These are phyloP conservation scores for Heteromyza rotundicornis DNA, from an alignment of 2,888 invertebrate species.

Conservation along the genomic window DNA sequence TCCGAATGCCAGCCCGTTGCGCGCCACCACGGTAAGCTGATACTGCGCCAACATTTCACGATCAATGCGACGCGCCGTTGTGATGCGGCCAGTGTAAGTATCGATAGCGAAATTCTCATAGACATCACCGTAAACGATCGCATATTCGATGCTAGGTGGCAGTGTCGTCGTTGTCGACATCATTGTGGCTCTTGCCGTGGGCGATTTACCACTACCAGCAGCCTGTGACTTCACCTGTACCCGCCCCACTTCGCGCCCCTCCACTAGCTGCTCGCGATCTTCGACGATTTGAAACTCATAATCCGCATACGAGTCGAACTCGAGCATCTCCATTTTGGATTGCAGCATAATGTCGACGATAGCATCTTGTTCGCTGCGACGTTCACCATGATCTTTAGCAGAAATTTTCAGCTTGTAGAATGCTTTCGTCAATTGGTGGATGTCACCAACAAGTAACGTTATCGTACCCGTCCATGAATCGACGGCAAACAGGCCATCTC, in stretches of 20 bases:
- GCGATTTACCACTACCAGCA: constrained; percentile 35
- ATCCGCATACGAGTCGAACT: constrained; percentile 77
- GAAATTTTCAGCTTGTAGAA: constrained; percentile 78
- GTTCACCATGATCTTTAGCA: constrained; percentile 82
- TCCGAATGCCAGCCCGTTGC: constrained; percentile 75
- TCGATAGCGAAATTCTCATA: constrained; percentile 81
- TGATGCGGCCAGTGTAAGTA: constrained; percentile 78
- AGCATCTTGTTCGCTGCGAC: constrained; percentile 75
- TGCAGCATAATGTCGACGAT: constrained; percentile 80
- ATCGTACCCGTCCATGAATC: constrained; percentile 81
- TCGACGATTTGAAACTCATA: constrained; percentile 85
- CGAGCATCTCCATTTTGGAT: constrained; percentile 73
- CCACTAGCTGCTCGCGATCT: constrained; percentile 70
- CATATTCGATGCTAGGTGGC: constrained; percentile 67
- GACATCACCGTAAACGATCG: constrained; percentile 82
- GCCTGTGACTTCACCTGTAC: constrained; percentile 68
- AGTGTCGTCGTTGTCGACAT: constrained; percentile 31
- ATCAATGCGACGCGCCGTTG: constrained; percentile 80
- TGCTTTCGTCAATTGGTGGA: constrained; percentile 66
- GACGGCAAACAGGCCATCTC: constrained; percentile 80
- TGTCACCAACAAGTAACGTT: constrained; percentile 65
- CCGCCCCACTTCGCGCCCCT: constrained; percentile 78
- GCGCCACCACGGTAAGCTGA: constrained; percentile 80
- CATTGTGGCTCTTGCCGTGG: constrained; percentile 61
- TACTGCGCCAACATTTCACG: constrained; percentile 81